Percentiles rank a stretch among this genome's conserved stretches.
Conservation (phyloP, 2,797 vertebrate species). For the Pipistrellus nathusii region DNA sequence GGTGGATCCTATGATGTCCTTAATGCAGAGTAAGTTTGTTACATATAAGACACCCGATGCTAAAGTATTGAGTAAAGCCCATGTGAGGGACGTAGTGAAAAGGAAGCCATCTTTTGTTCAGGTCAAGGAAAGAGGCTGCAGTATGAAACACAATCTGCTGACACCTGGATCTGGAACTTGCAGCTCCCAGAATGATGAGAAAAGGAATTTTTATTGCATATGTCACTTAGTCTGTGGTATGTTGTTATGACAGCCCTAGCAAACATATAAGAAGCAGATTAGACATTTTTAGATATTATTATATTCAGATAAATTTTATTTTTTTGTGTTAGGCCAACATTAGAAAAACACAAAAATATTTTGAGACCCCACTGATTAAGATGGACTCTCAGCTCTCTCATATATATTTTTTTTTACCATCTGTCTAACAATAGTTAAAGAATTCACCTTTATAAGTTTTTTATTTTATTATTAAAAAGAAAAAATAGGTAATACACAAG, state of each 20-base stretch:
- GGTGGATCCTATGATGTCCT: accelerated
- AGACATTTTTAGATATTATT: neutral
- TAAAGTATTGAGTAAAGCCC: neutral
- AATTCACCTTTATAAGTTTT: neutral
- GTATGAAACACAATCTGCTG: neutral
- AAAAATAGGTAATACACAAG: neutral
- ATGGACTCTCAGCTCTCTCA: neutral
- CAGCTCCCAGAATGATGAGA: neutral
- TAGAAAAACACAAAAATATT: neutral
- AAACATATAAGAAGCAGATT: neutral
- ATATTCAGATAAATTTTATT: neutral
- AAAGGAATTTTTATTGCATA: neutral
- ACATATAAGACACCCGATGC: neutral
- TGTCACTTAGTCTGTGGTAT: neutral
- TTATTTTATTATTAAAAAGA: neutral
- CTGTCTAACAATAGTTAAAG: neutral
- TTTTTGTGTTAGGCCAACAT: neutral
- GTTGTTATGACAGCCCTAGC: neutral
- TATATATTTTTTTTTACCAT: neutral
- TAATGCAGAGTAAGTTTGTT: neutral
- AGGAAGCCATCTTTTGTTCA: neutral
- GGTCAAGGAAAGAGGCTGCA: accelerated
- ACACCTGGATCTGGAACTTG: neutral
- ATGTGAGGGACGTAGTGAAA: neutral
- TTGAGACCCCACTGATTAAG: neutral